Conservation (phyloP, 2,113 vertebrate genomes). For the Anoplopoma fimbria region DNA sequence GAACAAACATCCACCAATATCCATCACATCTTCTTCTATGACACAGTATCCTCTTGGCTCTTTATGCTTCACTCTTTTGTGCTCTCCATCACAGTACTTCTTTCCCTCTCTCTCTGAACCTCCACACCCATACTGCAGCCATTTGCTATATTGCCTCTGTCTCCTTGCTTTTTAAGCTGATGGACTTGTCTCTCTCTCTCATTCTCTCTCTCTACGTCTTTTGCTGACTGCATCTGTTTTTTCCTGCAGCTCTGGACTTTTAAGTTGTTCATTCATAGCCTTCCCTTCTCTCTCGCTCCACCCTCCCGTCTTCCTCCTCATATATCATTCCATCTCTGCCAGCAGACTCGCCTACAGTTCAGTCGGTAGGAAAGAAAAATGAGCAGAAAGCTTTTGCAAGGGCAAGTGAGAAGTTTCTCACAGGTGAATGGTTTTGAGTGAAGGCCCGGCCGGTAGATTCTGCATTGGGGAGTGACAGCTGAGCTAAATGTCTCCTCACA, state of each 20-base stretch:
- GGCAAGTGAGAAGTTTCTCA: slow-evolving; percentile 46
- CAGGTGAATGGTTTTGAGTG: slow-evolving; percentile 42
- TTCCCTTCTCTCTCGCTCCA: background rate
- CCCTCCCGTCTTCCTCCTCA: slow-evolving; percentile 32
- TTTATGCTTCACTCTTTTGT: slow-evolving; percentile 9
- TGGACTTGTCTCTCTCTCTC: slow-evolving; percentile 49
- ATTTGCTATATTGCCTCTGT: slow-evolving; percentile 63
- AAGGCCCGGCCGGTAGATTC: background rate
- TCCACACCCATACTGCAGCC: slow-evolving; percentile 59
- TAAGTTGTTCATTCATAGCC: slow-evolving; percentile 69
- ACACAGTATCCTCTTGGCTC: background rate
- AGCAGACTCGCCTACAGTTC: slow-evolving; percentile 59
- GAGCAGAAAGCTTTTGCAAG: slow-evolving; percentile 55
- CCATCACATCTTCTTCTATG: background rate
- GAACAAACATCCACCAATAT: background rate
- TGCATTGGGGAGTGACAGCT: slow-evolving; percentile 25
- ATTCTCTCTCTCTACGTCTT: slow-evolving; percentile 51
- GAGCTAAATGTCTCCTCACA: slow-evolving; percentile 38
- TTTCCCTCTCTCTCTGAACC: slow-evolving; percentile 23
- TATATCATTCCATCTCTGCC: slow-evolving; percentile 70
- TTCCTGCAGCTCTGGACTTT: slow-evolving; percentile 56
- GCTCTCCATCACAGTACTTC: slow-evolving; percentile 17
- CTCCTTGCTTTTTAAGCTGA: slow-evolving; percentile 61
- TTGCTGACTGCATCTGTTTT: slow-evolving; percentile 74
- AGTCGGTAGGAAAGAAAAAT: slow-evolving; percentile 42